These are phyloP conservation scores for Sternarchorhynchus goeldii DNA, from an alignment of 2,797 vertebrate genomes.

Conservation along the genomic window DNA sequence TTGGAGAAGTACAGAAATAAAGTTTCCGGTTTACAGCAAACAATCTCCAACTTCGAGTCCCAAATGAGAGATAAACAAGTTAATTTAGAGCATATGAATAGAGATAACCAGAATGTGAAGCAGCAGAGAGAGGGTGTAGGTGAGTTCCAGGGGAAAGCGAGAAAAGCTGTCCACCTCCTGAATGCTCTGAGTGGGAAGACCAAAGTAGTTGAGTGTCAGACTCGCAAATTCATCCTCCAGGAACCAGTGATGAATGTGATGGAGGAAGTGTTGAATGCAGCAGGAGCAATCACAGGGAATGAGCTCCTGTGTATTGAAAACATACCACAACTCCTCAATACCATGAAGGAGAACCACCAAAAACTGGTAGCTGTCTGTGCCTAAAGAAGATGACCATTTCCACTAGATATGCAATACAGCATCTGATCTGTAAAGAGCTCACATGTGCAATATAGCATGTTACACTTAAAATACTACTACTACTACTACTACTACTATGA, in stretches of 20 bases:
- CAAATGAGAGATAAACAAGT: neutral
- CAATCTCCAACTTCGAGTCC: neutral
- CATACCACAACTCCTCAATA: too few species aligned
- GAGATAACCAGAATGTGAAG: slow-evolving; percentile 10
- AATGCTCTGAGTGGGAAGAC: slow-evolving; percentile 6
- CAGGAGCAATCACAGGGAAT: slow-evolving; percentile 5
- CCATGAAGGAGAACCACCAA: too few species aligned
- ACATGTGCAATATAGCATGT: too few species aligned
- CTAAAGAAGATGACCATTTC: too few species aligned
- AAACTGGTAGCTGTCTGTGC: too few species aligned
- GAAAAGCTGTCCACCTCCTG: neutral
- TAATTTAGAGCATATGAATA: neutral
- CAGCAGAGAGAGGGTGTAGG: neutral
- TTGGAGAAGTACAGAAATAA: neutral
- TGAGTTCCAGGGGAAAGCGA: slow-evolving; percentile 23
- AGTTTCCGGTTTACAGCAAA: neutral
- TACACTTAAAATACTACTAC: too few species aligned
- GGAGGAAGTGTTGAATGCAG: slow-evolving; percentile 18
- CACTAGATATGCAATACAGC: too few species aligned
- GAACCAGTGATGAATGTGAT: slow-evolving; percentile 31
- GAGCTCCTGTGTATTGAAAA: neutral
- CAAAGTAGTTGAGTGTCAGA: slow-evolving; percentile 19
- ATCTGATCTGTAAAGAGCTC: too few species aligned
- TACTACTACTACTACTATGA: too few species aligned
- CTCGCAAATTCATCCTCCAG: slow-evolving; percentile 21